Percentiles rank a stretch among this genome's conserved stretches.
phyloP scores from a whole-genome alignment of 2,888 invertebrate genomes.

The Galerucella pusilla region DNA sequence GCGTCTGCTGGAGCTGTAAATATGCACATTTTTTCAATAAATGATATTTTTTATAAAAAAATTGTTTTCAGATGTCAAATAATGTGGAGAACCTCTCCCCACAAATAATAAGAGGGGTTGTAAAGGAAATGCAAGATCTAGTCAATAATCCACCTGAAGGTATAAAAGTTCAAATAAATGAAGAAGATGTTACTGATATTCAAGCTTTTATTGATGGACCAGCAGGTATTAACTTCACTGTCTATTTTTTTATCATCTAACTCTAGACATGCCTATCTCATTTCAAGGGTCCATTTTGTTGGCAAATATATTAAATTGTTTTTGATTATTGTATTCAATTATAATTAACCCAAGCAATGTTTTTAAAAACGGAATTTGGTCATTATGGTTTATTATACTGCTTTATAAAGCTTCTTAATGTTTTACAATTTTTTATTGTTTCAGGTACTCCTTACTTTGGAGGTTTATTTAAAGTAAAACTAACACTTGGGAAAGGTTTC shows the following conservation, averaged over 20 bases:
- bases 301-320: not conserved
- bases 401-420: not conserved
- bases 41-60: constrained; percentile 22
- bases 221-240: constrained; percentile 53
- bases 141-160: constrained; percentile 89
- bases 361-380: not conserved
- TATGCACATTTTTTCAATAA: constrained; percentile 20
- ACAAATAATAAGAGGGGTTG: constrained; percentile 88
- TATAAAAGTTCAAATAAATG: constrained; percentile 88
- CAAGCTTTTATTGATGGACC: constrained; percentile 94
- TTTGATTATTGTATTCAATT: not conserved
- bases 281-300: constrained; percentile 1
- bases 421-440: constrained; percentile 18
- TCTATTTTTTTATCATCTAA: not conserved
- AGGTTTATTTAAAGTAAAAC: constrained; percentile 89
- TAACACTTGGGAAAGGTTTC: constrained; percentile 92
- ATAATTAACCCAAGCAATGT: not conserved
- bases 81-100: constrained; percentile 96
- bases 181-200: constrained; percentile 94
- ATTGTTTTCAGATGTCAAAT: constrained; percentile 73
- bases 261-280: not conserved
- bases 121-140: constrained; percentile 88
- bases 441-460: constrained; percentile 89
- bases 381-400: constrained; percentile 7
- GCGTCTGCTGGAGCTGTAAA: constrained; percentile 52